These are phyloP conservation scores for Cephonodes hylas DNA, from an alignment of 2,888 invertebrate genomes.

Conservation along the genomic window DNA sequence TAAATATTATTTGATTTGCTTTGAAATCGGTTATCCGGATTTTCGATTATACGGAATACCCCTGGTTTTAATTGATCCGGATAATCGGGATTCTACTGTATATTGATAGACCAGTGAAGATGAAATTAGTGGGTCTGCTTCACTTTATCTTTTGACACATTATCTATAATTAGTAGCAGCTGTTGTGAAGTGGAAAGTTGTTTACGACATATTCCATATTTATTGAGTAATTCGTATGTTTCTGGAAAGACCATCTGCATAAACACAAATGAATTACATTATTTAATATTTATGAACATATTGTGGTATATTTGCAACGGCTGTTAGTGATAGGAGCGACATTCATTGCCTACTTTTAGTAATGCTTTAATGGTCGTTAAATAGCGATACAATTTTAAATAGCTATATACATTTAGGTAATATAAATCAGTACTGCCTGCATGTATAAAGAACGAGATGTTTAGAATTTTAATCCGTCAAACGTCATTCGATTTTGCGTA, in stretches of 20 bases:
- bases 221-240: not conserved
- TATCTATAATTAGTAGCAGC: not conserved
- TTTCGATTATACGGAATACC: no score
- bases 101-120: conserved; percentile 5
- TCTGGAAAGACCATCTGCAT: not conserved
- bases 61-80: no score
- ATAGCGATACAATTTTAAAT: not conserved
- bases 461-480: no score
- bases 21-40: no score
- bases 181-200: not conserved
- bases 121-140: not conserved
- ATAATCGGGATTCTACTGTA: no score
- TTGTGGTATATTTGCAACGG: not conserved
- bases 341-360: not conserved
- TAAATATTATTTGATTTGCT: no score
- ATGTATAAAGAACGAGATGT: no score
- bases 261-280: not conserved
- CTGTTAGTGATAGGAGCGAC: not conserved
- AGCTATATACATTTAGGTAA: no score
- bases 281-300: not conserved
- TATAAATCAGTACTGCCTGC: no score
- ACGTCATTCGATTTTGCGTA: no score
- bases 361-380: not conserved
- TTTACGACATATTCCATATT: not conserved
- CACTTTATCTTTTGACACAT: not conserved